phyloP scores from a whole-genome alignment of 2,113 vertebrate genomes.

The Carollia perspicillata region DNA sequence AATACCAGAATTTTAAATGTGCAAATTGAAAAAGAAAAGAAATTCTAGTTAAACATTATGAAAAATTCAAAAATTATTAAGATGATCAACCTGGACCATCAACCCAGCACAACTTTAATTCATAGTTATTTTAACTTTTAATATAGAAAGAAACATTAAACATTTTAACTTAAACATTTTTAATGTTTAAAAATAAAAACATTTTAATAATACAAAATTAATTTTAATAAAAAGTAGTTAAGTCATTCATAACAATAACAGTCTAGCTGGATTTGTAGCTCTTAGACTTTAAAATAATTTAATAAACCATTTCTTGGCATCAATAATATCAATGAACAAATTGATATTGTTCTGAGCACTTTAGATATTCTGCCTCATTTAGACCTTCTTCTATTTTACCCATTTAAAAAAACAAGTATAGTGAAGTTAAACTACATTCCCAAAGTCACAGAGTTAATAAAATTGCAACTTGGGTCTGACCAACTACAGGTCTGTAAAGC shows the following conservation, averaged over 20 bases:
- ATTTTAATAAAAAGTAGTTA: neutral
- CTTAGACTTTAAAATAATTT: slow-evolving; percentile 8
- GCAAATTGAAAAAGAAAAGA: slow-evolving; percentile 30
- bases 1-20: slow-evolving; percentile 20
- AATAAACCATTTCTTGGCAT: neutral
- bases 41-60: neutral
- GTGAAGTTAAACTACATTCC: neutral
- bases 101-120: neutral
- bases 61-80: neutral
- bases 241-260: neutral
- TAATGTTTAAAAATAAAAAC: neutral
- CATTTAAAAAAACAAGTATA: neutral
- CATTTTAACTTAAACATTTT: neutral
- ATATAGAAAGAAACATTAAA: neutral
- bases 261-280: neutral
- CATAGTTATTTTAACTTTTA: neutral
- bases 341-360: neutral
- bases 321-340: neutral
- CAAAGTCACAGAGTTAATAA: neutral
- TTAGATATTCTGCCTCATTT: neutral
- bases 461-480: neutral
- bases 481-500: neutral
- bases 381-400: neutral
- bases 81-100: neutral
- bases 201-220: neutral